phyloP scores from a whole-genome alignment of 2,888 invertebrate genomes.

The Petrolisthes cinctipes region DNA sequence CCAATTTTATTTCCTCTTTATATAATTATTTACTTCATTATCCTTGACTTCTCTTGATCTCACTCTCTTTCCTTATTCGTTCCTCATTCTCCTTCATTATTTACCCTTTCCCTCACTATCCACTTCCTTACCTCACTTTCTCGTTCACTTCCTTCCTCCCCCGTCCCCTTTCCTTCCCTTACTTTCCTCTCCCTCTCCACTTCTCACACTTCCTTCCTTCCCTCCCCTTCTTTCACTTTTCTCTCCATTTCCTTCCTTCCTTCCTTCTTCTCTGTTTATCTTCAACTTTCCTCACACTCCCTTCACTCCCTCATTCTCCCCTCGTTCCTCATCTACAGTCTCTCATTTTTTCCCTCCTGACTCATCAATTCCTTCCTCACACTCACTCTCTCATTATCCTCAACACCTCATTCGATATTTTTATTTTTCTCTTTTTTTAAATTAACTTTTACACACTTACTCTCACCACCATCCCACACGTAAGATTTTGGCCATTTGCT shows the following conservation, averaged over 20 bases:
- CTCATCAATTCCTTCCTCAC: neutral
- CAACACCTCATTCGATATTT: neutral
- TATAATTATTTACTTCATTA: neutral
- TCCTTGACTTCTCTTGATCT: neutral
- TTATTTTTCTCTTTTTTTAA: neutral
- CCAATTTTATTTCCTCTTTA: neutral
- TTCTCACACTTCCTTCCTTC: neutral
- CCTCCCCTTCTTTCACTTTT: neutral
- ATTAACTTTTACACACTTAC: neutral
- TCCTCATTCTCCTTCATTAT: too few species aligned
- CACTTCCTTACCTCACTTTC: neutral
- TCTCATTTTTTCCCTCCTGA: neutral
- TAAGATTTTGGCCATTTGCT: neutral
- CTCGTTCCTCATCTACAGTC: neutral
- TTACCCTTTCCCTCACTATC: neutral
- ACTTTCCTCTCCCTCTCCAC: neutral
- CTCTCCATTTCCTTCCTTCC: neutral
- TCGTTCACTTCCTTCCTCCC: neutral
- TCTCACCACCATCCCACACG: neutral
- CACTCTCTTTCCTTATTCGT: neutral
- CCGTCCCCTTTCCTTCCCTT: neutral
- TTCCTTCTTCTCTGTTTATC: neutral
- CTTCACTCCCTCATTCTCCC: neutral
- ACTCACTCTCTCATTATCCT: neutral
- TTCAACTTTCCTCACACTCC: neutral